phyloP scores from a whole-genome alignment of 92 coral and sea anemone genomes.

The Umimayanthus kanabou region DNA sequence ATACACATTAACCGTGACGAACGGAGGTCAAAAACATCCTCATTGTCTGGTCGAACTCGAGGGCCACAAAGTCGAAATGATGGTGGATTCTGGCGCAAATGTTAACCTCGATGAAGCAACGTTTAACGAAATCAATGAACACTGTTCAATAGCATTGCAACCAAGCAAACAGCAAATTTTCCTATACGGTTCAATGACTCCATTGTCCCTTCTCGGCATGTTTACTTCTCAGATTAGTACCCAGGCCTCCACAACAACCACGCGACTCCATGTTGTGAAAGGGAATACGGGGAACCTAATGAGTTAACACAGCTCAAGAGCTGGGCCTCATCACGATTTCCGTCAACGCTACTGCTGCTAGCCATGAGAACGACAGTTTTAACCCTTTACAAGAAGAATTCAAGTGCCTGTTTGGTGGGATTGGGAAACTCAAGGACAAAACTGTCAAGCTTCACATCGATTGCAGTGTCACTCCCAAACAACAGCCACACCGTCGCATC shows the following conservation, averaged over 20 bases:
- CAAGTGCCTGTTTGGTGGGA: slow-evolving; percentile 60
- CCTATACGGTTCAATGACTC: slow-evolving; percentile 53
- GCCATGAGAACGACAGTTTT: slow-evolving; percentile 13
- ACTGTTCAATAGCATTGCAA: slow-evolving; percentile 31
- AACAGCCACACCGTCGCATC: slow-evolving; percentile 63
- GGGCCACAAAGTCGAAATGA: slow-evolving; percentile 40
- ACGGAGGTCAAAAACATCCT: slow-evolving; percentile 5
- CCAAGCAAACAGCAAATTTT: slow-evolving; percentile 47
- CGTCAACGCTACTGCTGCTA: slow-evolving; percentile 39
- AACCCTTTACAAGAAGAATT: slow-evolving; percentile 38
- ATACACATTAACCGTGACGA: slow-evolving; percentile 13
- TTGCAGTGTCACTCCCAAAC: slow-evolving; percentile 52
- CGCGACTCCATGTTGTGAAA: slow-evolving; percentile 61
- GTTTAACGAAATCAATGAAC: slow-evolving; percentile 14
- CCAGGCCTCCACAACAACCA: slow-evolving; percentile 46
- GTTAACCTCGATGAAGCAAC: slow-evolving; percentile 49
- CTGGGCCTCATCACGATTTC: slow-evolving; percentile 51
- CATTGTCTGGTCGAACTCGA: slow-evolving; percentile 43
- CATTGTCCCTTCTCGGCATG: slow-evolving; percentile 63
- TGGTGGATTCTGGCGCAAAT: slow-evolving; percentile 60
- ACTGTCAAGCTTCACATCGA: slow-evolving; percentile 67
- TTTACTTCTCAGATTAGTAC: slow-evolving; percentile 43
- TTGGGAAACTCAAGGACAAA: slow-evolving; percentile 63
- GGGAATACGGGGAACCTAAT: slow-evolving; percentile 60
- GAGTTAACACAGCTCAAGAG: slow-evolving; percentile 54